Conservation (phyloP, 1,140 invertebrate species). For the Homarus americanus region DNA sequence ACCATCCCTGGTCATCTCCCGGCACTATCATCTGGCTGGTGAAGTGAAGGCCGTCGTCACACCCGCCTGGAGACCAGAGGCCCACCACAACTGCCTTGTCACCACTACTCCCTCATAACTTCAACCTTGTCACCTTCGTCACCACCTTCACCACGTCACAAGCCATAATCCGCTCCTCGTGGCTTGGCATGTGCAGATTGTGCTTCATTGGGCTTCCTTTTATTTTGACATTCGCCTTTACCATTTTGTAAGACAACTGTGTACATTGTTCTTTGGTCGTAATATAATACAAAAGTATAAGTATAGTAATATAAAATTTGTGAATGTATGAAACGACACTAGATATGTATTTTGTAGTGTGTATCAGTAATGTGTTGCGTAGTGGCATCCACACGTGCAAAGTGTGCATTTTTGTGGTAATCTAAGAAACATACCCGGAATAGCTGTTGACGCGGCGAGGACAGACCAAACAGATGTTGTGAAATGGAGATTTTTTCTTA, state of each 20-base stretch:
- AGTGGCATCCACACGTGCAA: not conserved
- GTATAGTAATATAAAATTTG: not conserved
- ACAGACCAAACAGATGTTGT: not conserved
- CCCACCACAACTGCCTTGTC: slow-evolving; percentile 14
- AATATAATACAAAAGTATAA: not conserved
- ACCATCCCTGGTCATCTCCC: not conserved
- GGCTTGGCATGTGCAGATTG: not conserved
- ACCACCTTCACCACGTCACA: slow-evolving; percentile 7
- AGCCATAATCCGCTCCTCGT: not conserved
- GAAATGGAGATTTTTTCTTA: not conserved
- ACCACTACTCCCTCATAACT: slow-evolving; percentile 1
- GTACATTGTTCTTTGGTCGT: not conserved
- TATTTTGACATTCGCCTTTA: not conserved
- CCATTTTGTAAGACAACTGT: slow-evolving; percentile 3
- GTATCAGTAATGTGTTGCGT: not conserved
- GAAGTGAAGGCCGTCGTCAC: not conserved
- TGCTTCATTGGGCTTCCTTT: not conserved
- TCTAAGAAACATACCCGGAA: not conserved
- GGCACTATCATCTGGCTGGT: slow-evolving; percentile 15
- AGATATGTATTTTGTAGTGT: slow-evolving; percentile 1
- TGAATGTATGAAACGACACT: slow-evolving; percentile 14
- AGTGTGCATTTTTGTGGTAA: not conserved
- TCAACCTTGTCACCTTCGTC: not conserved
- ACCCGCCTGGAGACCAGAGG: slow-evolving; percentile 10
- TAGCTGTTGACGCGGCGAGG: not conserved